Evolutionary conservation across 23 tunicate species (phyloP).

Genomic region (Styela clava): DNA sequence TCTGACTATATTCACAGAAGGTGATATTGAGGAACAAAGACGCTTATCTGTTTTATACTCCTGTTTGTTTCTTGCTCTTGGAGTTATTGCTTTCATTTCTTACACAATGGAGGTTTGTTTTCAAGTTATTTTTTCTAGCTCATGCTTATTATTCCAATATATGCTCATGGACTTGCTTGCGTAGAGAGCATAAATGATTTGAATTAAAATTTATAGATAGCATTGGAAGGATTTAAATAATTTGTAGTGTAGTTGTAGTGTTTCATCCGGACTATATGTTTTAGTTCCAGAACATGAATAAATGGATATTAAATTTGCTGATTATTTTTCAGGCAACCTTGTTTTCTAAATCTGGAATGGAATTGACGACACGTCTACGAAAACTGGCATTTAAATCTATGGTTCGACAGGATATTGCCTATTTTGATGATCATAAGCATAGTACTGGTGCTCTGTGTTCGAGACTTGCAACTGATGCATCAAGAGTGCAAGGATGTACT

Average conservation of each 20-base stretch:
- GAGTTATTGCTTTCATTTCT: slow-evolving; percentile 62
- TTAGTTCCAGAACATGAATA: too few species aligned
- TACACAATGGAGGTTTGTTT: slow-evolving; percentile 70
- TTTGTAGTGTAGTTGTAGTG: too few species aligned
- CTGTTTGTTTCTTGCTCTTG: slow-evolving; percentile 54
- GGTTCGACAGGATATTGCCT: slow-evolving; percentile 71
- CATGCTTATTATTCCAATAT: too few species aligned
- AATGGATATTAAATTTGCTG: neutral
- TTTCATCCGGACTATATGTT: too few species aligned
- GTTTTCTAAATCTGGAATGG: slow-evolving; percentile 84
- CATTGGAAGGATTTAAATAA: too few species aligned
- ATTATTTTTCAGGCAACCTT: slow-evolving; percentile 40
- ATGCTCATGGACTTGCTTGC: too few species aligned
- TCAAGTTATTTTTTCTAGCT: too few species aligned
- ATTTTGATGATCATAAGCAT: slow-evolving; percentile 84
- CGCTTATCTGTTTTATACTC: slow-evolving; percentile 37
- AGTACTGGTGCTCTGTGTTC: slow-evolving; percentile 90
- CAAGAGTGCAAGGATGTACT: slow-evolving; percentile 88
- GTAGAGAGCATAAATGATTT: too few species aligned
- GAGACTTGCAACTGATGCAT: slow-evolving; percentile 82
- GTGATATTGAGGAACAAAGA: slow-evolving; percentile 48
- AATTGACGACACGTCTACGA: slow-evolving; percentile 69
- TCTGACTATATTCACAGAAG: slow-evolving; percentile 65
- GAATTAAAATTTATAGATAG: too few species aligned
- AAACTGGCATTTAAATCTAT: slow-evolving; percentile 50